Percentiles rank a stretch among this genome's conserved stretches.
Conservation (phyloP, 2,888 invertebrate species). For the Sthenelais limicola region DNA sequence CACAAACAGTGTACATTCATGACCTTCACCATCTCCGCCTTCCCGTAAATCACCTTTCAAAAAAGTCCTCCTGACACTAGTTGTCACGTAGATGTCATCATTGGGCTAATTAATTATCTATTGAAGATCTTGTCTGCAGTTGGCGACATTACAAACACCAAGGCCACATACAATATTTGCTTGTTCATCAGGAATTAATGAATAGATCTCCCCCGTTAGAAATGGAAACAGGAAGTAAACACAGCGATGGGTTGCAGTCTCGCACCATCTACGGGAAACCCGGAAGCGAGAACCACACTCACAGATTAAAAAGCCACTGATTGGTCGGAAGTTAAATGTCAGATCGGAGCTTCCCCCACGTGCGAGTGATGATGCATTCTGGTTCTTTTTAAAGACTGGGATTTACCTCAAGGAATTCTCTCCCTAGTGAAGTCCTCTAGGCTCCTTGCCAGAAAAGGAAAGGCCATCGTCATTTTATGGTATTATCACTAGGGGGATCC, state of each 20-base stretch:
- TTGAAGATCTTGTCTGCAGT: no score
- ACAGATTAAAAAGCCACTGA: slow-evolving; percentile 5
- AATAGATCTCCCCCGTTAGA: neutral
- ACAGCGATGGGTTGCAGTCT: neutral
- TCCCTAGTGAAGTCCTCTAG: no score
- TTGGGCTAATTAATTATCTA: no score
- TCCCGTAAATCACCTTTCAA: no score
- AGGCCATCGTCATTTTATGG: neutral
- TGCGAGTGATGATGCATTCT: neutral
- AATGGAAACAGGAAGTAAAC: slow-evolving; percentile 35
- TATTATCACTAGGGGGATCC: slow-evolving; percentile 4
- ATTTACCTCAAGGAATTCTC: no score
- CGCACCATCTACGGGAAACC: slow-evolving; percentile 29
- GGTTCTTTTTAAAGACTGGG: slow-evolving; percentile 21
- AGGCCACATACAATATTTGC: slow-evolving; percentile 19
- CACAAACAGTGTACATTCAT: no score
- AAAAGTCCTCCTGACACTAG: no score
- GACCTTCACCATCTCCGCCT: no score
- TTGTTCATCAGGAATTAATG: slow-evolving; percentile 24
- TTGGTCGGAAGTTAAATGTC: slow-evolving; percentile 31
- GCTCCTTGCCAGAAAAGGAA: neutral
- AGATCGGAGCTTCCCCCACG: slow-evolving; percentile 5
- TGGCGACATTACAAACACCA: no score
- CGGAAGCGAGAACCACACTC: slow-evolving; percentile 10
- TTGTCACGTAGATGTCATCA: no score